Evolutionary conservation across 1,140 invertebrate species (phyloP), one percentile per base, ranked within the genome.

Genomic region (Campodea augens): DNA sequence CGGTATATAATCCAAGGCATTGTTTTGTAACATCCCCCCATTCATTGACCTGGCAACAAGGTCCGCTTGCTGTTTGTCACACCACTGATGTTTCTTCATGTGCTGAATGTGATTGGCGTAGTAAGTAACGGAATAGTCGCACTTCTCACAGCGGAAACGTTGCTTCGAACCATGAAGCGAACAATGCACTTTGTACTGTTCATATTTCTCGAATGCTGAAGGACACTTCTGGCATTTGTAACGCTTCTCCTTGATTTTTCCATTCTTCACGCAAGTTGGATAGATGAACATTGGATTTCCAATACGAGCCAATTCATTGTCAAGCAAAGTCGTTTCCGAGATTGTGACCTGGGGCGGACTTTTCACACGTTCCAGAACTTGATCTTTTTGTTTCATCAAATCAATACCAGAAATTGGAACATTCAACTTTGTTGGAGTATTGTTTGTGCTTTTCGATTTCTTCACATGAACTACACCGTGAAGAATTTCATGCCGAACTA

Each of bases 91-190:
- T 54, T 84, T 79, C 37, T 73, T 74, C 54, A 78, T 62, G 55
- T 87, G 83, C 55, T 85, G 81, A 13, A 76, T 70, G 52, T 80
- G 81, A 61, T 84, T 86, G 0, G 81, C 79, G 50, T 79, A 82
- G 59, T 82, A 83, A 51, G 81, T 83, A 0, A 89, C 85, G 1
- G 83, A 82, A 60, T 90, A 91, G 61, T 90, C 85, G 59, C 87
- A 91, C 4, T 74, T 70, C 47, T 81, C 74, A 63, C 87, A 91
- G 47, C 74, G 77, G 59, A 84, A 88, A 47, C 77, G 71, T 59
- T 86, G 81, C 50, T 79, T 77, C 0, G 82, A 79, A 5, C 84
- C 84, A 57, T 91, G 87, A 2, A 90, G 60, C 4, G 75, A 75
- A 48, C 85, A 61, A 61, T 90, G 87, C 13, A 83, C 72, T 55